Evolutionary conservation across 2,888 invertebrate genomes (phyloP).

Genomic region (Operophtera brumata): DNA sequence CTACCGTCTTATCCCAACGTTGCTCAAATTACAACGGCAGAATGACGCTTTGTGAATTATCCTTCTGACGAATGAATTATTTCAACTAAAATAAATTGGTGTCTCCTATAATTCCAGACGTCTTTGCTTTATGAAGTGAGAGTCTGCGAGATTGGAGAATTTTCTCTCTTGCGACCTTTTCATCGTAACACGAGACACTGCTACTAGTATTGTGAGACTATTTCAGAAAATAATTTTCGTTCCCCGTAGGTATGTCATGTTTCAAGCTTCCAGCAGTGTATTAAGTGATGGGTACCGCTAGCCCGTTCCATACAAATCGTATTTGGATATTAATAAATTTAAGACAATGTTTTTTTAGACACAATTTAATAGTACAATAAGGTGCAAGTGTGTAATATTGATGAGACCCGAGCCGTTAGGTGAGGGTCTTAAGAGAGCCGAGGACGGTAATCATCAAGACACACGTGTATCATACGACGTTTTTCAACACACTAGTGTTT

Average conservation of each 20-base stretch:
- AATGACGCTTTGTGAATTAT: conserved; percentile 53
- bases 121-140: conserved; percentile 45
- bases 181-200: background rate
- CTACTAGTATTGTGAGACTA: conserved; percentile 4
- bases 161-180: conserved; percentile 21
- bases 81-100: conserved; percentile 49
- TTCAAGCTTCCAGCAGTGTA: background rate
- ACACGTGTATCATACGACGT: no score
- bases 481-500: no score
- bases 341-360: no score
- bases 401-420: no score
- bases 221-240: conserved; percentile 3
- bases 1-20: conserved; percentile 30
- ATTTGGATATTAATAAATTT: no score
- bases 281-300: no score
- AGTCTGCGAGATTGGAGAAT: conserved; percentile 38
- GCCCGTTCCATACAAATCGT: no score
- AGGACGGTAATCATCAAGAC: no score
- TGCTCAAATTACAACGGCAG: conserved; percentile 53
- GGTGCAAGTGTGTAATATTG: no score
- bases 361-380: no score
- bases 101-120: conserved; percentile 39
- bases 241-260: background rate
- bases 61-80: conserved; percentile 50
- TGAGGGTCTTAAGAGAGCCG: no score